Base-by-base conservation (phyloP, 2,888 invertebrate genomes). In the Exocentrus adspersus region DNA sequence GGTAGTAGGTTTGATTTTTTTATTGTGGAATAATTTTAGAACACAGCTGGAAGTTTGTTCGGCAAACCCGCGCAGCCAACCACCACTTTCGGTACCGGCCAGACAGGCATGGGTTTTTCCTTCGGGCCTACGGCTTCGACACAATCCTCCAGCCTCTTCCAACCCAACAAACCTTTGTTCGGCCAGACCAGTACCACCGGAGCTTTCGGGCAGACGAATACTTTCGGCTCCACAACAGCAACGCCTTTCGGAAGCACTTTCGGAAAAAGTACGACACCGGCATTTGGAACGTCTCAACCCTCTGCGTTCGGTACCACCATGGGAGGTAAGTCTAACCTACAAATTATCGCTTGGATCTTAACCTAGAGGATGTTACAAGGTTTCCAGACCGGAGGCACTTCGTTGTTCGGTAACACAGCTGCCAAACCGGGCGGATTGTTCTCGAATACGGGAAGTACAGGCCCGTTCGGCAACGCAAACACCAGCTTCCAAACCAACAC, bases 371-470 rank as follows among this genome's bases (percentile, higher is more conserved):
- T 42, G 54, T 58, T 60, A 5, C 6, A 3, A 65, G 67, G 64
- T 21, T 52, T 64, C n/a, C 65, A 62, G 32, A 53, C 56, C 9
- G 63, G 60, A 50, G 41, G 58, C 5, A 61, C 65, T 10, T 75
- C 78, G 1, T 72, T 87, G 69, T 88, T 88, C 74, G 82, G 85
- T 0, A 84, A 81, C 77, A 82, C 82, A 43, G 78, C 84, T 4
- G 79, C 67, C 5, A 79, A 86, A 71, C 83, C 86, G 0, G 84
- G 84, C 5, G 84, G 84, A 1, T 75, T 90, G 2, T 89, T 90
- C 75, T 86, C 86, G 2, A 86, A 79, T 68, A 79, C 84, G 0
- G 62, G 60, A 6, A 37, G 69, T 2, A 70, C 69, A 6, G 69
- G 72, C 7, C 48, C 74, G 20, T 74, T 75, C 58, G 64, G 61